Percentiles rank a stretch among this genome's conserved stretches.
phyloP scores from a whole-genome alignment of 2,113 vertebrate species.

The Brachirus orientalis region DNA sequence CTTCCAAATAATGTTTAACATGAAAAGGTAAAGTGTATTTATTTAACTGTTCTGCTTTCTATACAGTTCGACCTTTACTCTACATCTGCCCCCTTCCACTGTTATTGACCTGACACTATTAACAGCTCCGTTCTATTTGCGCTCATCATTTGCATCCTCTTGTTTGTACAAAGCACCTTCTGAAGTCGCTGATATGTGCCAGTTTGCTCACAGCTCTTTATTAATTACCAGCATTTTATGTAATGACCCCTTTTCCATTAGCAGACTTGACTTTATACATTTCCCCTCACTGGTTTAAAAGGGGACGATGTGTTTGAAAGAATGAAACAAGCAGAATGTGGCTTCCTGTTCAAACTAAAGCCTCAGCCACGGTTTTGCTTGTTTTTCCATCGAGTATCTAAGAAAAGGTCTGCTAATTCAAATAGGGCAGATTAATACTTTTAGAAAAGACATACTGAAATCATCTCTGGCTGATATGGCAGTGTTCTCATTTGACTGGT shows the following conservation, averaged over 20 bases:
- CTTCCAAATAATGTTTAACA: slow-evolving; percentile 84
- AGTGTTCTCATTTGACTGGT: not conserved
- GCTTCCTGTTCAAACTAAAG: not conserved
- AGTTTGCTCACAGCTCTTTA: slow-evolving; percentile 31
- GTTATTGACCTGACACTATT: slow-evolving; percentile 20
- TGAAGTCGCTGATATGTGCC: slow-evolving; percentile 31
- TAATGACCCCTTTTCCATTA: slow-evolving; percentile 51
- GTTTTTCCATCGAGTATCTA: slow-evolving; percentile 12
- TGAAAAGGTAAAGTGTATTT: slow-evolving; percentile 73
- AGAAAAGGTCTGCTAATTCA: slow-evolving; percentile 14
- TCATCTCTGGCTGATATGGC: slow-evolving; percentile 22
- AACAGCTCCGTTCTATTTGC: slow-evolving; percentile 13
- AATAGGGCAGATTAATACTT: slow-evolving; percentile 23
- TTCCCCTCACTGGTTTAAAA: slow-evolving; percentile 24
- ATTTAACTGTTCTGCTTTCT: slow-evolving; percentile 80
- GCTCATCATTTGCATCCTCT: slow-evolving; percentile 14
- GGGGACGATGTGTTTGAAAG: not conserved
- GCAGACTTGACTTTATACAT: slow-evolving; percentile 21
- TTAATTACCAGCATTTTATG: slow-evolving; percentile 65
- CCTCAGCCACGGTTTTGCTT: slow-evolving; percentile 7
- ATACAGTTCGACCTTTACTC: slow-evolving; percentile 73
- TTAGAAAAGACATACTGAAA: slow-evolving; percentile 2
- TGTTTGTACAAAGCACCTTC: slow-evolving; percentile 35
- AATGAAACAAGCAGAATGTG: slow-evolving; percentile 5
- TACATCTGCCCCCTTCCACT: slow-evolving; percentile 7